Evolutionary conservation across 2,797 vertebrate genomes (phyloP).

Genomic region (Cygnus olor): DNA sequence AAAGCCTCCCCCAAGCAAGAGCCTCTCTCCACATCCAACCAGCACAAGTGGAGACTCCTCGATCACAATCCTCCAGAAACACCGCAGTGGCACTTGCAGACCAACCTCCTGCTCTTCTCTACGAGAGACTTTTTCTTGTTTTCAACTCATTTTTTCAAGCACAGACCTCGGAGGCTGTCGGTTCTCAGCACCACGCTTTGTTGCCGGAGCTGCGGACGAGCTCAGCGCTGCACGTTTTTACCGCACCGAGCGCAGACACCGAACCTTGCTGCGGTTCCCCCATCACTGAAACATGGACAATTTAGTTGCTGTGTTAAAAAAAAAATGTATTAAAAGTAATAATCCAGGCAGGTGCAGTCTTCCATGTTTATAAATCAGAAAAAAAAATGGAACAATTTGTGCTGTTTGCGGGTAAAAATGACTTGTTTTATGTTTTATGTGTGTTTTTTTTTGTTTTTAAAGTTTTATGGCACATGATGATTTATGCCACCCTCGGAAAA

Average conservation of each 20-base stretch:
- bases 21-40: neutral
- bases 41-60: neutral
- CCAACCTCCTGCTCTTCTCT: neutral
- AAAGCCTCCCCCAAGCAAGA: neutral
- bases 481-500: neutral
- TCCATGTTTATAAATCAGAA: neutral
- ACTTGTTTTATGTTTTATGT: neutral
- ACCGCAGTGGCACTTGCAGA: neutral
- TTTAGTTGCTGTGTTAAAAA: neutral
- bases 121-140: neutral
- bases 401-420: neutral
- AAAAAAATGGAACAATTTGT: neutral
- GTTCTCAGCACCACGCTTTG: neutral
- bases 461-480: neutral
- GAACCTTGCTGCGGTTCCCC: neutral
- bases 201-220: neutral
- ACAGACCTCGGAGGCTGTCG: neutral
- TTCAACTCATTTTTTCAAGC: neutral
- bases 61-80: neutral
- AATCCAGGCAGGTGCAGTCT: neutral
- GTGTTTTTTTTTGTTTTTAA: too few species aligned
- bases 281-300: rapidly evolving
- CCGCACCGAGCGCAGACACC: neutral
- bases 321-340: neutral
- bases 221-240: neutral